Evolutionary conservation across 2,888 invertebrate species (phyloP).

Genomic region (Salticus scenicus): DNA sequence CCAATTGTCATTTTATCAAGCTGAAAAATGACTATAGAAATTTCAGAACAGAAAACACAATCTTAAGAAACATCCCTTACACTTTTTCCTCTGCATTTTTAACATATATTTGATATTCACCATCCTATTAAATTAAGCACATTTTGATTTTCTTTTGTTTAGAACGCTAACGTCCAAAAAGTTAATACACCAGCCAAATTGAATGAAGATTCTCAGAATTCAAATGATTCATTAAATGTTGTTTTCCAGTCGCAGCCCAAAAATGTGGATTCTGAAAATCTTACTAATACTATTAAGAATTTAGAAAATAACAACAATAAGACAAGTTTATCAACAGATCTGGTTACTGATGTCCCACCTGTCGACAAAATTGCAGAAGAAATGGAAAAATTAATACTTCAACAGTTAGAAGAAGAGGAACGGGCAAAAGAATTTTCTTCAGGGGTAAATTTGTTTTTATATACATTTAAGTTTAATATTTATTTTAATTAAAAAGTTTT

Average conservation of each 20-base stretch:
- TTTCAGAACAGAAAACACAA: not conserved
- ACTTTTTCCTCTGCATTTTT: not conserved
- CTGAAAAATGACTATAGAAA: slow-evolving; percentile 1
- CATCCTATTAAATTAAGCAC: not conserved
- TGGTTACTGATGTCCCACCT: slow-evolving; percentile 42
- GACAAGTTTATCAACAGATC: not conserved
- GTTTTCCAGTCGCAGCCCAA: slow-evolving; percentile 33
- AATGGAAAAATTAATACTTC: slow-evolving; percentile 65
- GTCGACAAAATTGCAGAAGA: slow-evolving; percentile 63
- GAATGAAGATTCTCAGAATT: not conserved
- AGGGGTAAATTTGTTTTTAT: slow-evolving; percentile 24
- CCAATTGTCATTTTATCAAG: not conserved
- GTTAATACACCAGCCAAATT: not conserved
- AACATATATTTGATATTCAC: no score
- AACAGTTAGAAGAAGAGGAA: slow-evolving; percentile 64
- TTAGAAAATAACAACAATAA: not conserved
- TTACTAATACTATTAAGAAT: no score
- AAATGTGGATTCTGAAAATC: not conserved
- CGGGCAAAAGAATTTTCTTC: slow-evolving; percentile 47
- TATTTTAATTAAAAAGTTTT: no score
- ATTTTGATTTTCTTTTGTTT: slow-evolving; percentile 15
- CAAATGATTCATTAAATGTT: slow-evolving; percentile 30
- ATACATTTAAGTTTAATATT: no score
- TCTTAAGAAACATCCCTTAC: not conserved
- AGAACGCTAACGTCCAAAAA: slow-evolving; percentile 26